Percentiles rank a stretch among this genome's conserved stretches.
phyloP scores from a whole-genome alignment of 2,113 vertebrate species.

The Chamaea fasciata region DNA sequence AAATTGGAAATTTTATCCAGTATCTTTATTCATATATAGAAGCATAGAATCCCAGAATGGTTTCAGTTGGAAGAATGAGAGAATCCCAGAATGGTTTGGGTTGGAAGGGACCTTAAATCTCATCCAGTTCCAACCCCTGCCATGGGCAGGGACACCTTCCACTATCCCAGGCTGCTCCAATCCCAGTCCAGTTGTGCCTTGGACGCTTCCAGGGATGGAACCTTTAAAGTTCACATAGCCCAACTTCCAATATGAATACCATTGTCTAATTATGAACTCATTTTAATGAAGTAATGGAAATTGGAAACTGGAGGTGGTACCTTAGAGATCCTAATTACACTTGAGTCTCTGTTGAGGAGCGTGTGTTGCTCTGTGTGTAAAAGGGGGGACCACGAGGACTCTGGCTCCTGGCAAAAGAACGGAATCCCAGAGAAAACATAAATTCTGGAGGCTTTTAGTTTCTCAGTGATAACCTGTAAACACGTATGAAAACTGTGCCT shows the following conservation, averaged over 20 bases:
- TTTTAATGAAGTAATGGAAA: background rate
- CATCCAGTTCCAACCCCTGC: too few species aligned
- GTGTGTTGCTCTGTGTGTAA: background rate
- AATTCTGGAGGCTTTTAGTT: background rate
- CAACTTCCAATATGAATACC: background rate
- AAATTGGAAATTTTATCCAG: rapidly evolving
- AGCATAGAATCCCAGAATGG: background rate
- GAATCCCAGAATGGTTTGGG: background rate
- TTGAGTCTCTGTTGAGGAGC: background rate
- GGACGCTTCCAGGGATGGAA: background rate
- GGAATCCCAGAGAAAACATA: background rate
- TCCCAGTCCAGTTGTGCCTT: rapidly evolving
- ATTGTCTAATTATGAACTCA: background rate
- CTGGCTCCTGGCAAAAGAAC: background rate
- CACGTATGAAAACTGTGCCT: background rate
- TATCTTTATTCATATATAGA: background rate
- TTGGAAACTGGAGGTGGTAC: background rate
- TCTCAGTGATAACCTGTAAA: background rate
- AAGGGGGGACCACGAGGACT: background rate
- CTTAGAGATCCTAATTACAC: background rate
- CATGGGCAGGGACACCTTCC: background rate
- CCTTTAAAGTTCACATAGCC: background rate
- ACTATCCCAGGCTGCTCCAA: background rate
- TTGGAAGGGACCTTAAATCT: background rate
- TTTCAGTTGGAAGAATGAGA: background rate